Evolutionary conservation across 2,888 invertebrate species (phyloP), one percentile per base, ranked within the genome.

Genomic region (Ceratothoa steindachneri): DNA sequence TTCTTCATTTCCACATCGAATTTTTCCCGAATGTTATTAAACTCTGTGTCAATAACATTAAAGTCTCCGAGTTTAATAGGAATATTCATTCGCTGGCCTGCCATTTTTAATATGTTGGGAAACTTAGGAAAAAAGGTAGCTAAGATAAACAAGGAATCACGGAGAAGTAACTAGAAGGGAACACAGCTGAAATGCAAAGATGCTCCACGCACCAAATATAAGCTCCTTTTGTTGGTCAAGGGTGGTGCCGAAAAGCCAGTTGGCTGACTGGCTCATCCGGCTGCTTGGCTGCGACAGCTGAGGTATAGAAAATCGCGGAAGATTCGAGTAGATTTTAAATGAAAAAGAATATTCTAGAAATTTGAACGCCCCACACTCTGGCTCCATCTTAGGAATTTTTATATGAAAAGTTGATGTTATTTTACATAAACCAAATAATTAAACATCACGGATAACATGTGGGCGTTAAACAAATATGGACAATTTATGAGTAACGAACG

Each of bases 1-100:
- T 95, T 94, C 83, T 92, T 89, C 97, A 97, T 97, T 88, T 97
- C 97, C 81, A 92, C 91, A 86, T 97, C 96, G 86, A 96, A 96
- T 82, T 94, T 88, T 85, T 95, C 95, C 83, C 95, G 89, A 85
- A 97, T 97, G 87, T 92, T 95, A 84, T 93, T 93, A 88, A 96
- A 97, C 87, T 97, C 97, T 81, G 93, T 93, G 86, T 97, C 95
- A 87, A 95, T 93, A 85, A 97, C 93, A 87, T 93, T 93, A 88
- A 93, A 93, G 86, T 95, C 95, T 82, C 93, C 93, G 86, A 94
- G 88, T 87, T 92, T 93, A 87, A 95, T 93, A 83, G 95, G 95
- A 29, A 84, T 78, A 70, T 78, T 74, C 65, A 72, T 60, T 60
- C 60, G n/a, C 24, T 60, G 60, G 22, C 60, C 60, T 60, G 60